Evolutionary conservation across 2,113 vertebrate species (phyloP).

Genomic region (Alces alces): DNA sequence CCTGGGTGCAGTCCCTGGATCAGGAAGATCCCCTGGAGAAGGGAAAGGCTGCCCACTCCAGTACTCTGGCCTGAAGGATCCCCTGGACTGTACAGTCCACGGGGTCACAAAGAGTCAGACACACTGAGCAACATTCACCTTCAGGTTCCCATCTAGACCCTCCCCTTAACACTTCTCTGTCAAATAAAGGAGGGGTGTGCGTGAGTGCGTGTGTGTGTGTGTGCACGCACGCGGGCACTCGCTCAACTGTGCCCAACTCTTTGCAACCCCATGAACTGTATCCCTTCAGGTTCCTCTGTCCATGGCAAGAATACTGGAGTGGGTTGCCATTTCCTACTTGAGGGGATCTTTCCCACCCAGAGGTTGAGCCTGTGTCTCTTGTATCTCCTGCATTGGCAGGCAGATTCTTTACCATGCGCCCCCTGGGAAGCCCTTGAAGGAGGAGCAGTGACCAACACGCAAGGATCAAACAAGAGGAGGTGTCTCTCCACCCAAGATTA

Average conservation of each 20-base stretch:
- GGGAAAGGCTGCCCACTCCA: not conserved
- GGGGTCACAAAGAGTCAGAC: not conserved
- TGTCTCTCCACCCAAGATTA: not conserved
- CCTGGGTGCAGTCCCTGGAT: not conserved
- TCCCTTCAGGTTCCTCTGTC: not conserved
- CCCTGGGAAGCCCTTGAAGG: not conserved
- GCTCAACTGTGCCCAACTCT: not conserved
- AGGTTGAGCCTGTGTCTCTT: not conserved
- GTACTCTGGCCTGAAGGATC: not conserved
- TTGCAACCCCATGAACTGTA: not conserved
- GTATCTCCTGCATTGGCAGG: not conserved
- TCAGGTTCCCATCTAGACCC: not conserved
- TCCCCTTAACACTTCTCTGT: not conserved
- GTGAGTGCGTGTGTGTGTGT: not conserved
- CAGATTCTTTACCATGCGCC: not conserved
- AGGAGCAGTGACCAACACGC: not conserved
- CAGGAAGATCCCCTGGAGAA: not conserved
- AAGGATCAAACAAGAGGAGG: not conserved
- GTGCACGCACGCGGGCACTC: rapidly evolving
- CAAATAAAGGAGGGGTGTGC: not conserved
- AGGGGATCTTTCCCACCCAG: not conserved
- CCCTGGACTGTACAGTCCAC: not conserved
- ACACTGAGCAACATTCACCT: not conserved
- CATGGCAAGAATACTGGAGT: not conserved
- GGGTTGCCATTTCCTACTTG: not conserved